Evolutionary conservation across 2,113 vertebrate species (phyloP), one percentile per base, ranked within the genome.

Genomic region (Toxotes jaculatrix): DNA sequence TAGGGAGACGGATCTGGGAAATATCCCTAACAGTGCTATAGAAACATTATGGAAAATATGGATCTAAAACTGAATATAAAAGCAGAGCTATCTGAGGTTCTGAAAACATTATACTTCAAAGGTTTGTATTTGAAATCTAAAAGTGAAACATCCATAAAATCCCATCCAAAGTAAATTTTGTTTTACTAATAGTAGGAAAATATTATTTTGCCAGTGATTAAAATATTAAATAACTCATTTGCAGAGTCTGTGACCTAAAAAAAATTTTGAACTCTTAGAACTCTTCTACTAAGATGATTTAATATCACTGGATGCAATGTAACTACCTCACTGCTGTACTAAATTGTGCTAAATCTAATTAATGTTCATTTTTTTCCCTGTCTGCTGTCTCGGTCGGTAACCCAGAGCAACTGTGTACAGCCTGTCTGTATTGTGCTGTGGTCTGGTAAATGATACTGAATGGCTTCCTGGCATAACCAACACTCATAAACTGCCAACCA

Each of bases 381-480:
- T 88, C 79, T 87, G 64, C 84, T 59, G 79, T 88, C 80, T 87
- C 70, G 38, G 40, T 60, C 51, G 76, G 82, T 87, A 77, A 89
- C 86, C 80, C 79, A 5, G 74, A 78, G 83, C 82, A 85, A 81
- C 88, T n/a, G 84, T 43, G 77, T 66, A 21, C 64, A 71, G 82
- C 34, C 63, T 65, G 64, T 74, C 82, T 86, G 80, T 74, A 34
- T 60, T 56, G 80, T 87, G 73, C 61, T 79, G 86, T 36, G 80
- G 84, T 86, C 75, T 84, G 83, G 60, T 80, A 75, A 87, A 90
- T 79, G 45, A 79, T 23, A 60, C 67, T 80, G 73, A 86, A 87
- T 83, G 31, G 64, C 81, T 75, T 84, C 64, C 79, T 88, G 82
- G 84, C 84, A 88, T 49, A 80, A 76, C 56, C 62, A 67, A 76